Conservation (phyloP, 1,140 invertebrate genomes). For the Aphelinus certus region DNA sequence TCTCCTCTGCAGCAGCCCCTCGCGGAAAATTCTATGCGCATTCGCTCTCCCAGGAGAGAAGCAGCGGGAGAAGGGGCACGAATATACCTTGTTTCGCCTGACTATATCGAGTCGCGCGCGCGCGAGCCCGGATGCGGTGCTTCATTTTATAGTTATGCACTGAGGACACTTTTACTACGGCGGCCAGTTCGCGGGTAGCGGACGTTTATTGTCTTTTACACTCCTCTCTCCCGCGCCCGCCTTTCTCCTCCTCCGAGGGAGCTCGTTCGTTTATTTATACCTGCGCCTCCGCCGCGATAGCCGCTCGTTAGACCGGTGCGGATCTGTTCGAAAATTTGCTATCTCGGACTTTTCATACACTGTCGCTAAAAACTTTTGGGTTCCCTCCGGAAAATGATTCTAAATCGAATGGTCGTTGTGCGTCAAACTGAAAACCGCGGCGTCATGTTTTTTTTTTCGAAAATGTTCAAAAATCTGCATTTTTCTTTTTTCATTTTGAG, state of each 20-base stretch:
- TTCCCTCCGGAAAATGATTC: too few species aligned
- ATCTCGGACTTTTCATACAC: too few species aligned
- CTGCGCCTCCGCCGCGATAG: neutral
- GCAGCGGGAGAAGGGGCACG: neutral
- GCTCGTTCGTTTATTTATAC: conserved; percentile 44
- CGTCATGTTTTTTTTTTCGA: too few species aligned
- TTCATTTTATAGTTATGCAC: conserved; percentile 60
- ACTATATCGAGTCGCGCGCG: neutral
- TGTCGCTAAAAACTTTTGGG: too few species aligned
- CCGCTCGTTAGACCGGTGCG: too few species aligned
- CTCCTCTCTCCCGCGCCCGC: neutral
- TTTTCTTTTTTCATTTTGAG: too few species aligned
- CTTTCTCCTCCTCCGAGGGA: conserved; percentile 39
- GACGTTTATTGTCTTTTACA: conserved; percentile 53
- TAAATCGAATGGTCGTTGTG: too few species aligned
- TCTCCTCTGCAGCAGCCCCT: conserved; percentile 5
- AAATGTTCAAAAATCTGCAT: too few species aligned
- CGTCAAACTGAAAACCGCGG: too few species aligned
- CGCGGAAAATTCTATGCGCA: conserved; percentile 28
- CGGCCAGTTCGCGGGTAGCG: conserved; percentile 41
- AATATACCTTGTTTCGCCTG: neutral
- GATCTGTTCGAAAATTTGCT: too few species aligned
- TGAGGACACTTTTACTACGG: conserved; percentile 58
- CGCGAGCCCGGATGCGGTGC: conserved; percentile 42
- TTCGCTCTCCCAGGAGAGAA: conserved; percentile 8